Evolutionary conservation across 2,888 invertebrate genomes (phyloP), one percentile per base, ranked within the genome.

Genomic region (Leptinotarsa rubiginosa): DNA sequence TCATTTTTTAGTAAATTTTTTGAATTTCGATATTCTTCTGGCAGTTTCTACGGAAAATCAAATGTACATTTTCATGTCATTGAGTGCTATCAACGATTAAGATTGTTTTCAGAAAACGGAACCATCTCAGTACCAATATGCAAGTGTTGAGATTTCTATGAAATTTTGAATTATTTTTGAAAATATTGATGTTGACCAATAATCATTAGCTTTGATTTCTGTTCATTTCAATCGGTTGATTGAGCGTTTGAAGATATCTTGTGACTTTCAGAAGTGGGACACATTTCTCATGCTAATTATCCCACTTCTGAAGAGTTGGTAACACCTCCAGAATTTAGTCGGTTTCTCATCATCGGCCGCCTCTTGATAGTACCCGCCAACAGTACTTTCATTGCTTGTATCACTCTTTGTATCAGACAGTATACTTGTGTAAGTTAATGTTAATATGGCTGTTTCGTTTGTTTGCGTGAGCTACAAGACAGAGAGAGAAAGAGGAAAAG

Each of bases 361-460:
- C 47, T 67, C 5, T n/a, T 22, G 12, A 13, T 73, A 74, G 65
- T 76, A 74, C 20, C 72, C 2, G 41, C 41, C 41, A 41, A 41
- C 41, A 41, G 12, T 41, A 41, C 59, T 54, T 73, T 70, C 70
- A 68, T 73, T 49, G 73, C 66, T 73, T 75, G 70, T 67, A 72
- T 72, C 62, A 70, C 18, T 64, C 62, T 72, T 81, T 81, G 79
- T 82, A 82, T 81, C 83, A 84, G 82, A 82, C 84, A 85, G 84
- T 84, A 85, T 84, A 85, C 84, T 85, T 85, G 85, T 86, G 86
- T 87, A 86, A 85, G 82, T 87, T 86, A 86, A 87, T 86, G 86
- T 87, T 87, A 85, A 84, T 84, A 87, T 86, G 86, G 86, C 87
- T 86, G 85, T 87, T 87, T 86, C 82, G 84, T 82, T 81, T 89